phyloP scores from a whole-genome alignment of 2,113 vertebrate species.

The Chamaea fasciata region DNA sequence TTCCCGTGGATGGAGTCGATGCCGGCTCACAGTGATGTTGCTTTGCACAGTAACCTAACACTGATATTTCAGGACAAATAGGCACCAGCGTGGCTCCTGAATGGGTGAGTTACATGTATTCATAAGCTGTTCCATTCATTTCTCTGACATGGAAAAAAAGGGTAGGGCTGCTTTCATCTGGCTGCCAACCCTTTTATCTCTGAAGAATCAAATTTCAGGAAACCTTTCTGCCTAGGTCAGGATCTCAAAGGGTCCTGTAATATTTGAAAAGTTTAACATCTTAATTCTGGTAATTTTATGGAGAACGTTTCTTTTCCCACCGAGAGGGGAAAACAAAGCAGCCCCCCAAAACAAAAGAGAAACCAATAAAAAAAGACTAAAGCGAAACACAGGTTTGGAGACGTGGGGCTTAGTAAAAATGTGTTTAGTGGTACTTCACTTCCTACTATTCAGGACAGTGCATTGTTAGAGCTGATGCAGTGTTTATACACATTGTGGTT shows the following conservation, averaged over 20 bases:
- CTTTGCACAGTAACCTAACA: constrained; percentile 68
- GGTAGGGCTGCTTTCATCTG: constrained; percentile 60
- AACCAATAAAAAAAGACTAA: not conserved
- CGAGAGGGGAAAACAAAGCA: not conserved
- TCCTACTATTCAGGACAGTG: constrained; percentile 66
- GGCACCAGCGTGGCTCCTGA: constrained; percentile 57
- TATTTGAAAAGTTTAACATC: constrained; percentile 51
- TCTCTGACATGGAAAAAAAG: constrained; percentile 39
- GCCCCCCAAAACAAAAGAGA: not conserved
- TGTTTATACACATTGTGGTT: constrained; percentile 72
- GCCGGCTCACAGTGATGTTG: constrained; percentile 34
- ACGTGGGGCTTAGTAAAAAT: not conserved
- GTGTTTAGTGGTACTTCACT: constrained; percentile 46
- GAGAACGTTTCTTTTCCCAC: not conserved
- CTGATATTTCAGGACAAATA: constrained; percentile 69
- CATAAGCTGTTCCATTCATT: constrained; percentile 58
- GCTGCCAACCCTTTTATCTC: constrained; percentile 69
- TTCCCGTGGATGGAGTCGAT: constrained; percentile 58
- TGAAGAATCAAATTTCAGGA: constrained; percentile 76
- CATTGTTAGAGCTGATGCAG: constrained; percentile 68
- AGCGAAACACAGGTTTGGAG: not conserved
- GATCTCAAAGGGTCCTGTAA: constrained; percentile 71
- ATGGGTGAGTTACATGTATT: constrained; percentile 53
- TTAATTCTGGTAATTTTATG: constrained; percentile 32
- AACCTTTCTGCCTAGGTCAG: constrained; percentile 65